Evolutionary conservation across 2,797 vertebrate genomes (phyloP).

Genomic region (Sebastes alutus): DNA sequence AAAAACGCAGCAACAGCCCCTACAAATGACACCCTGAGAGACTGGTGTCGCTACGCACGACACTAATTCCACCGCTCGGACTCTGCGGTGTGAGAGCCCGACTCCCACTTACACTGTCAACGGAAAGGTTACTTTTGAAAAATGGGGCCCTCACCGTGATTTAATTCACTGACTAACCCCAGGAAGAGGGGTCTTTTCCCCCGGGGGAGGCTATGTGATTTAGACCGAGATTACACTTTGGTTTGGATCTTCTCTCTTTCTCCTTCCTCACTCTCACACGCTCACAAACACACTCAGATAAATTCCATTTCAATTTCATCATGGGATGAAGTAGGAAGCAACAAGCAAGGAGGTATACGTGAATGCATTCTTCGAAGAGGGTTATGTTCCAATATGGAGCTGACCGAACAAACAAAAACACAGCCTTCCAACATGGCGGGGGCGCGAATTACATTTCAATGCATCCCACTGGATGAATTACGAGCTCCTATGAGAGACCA

Average conservation of each 20-base stretch:
- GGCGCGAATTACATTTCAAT: conserved; percentile 28
- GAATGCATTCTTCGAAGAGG: conserved; percentile 19
- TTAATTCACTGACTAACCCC: conserved; percentile 81
- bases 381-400: conserved; percentile 22
- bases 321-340: conserved; percentile 45
- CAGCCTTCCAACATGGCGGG: conserved; percentile 22
- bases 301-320: conserved; percentile 62
- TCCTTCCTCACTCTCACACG: conserved; percentile 6
- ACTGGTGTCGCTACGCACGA: conserved; percentile 59
- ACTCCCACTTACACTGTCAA: conserved; percentile 82
- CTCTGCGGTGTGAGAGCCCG: conserved; percentile 53
- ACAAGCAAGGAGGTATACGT: conserved; percentile 18
- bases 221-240: conserved; percentile 78
- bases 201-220: conserved; percentile 63
- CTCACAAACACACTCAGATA: conserved; percentile 9
- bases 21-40: conserved; percentile 78
- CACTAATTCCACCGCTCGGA: conserved; percentile 73
- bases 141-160: conserved; percentile 75
- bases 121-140: conserved; percentile 82
- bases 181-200: conserved; percentile 64
- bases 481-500: conserved; percentile 37
- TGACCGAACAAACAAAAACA: conserved; percentile 39
- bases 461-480: conserved; percentile 37
- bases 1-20: conserved; percentile 64
- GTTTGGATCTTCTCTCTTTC: conserved; percentile 67